phyloP scores from a whole-genome alignment of 2,113 vertebrate species.

The Microcebus jonahi region DNA sequence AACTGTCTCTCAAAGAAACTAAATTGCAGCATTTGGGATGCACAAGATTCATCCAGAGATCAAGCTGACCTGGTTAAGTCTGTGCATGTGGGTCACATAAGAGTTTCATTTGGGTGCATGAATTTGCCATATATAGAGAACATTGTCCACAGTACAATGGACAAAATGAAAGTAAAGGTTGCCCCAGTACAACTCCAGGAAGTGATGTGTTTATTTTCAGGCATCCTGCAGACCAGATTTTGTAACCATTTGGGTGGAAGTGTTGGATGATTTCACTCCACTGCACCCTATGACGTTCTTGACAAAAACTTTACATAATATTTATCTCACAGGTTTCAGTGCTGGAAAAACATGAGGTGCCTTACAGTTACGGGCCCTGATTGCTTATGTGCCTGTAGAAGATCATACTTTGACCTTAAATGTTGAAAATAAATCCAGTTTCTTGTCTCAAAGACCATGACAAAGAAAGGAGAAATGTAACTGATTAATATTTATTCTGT shows the following conservation, averaged over 20 bases:
- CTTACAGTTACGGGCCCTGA: not conserved
- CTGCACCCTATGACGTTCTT: not conserved
- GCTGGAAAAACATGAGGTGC: not conserved
- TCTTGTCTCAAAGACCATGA: not conserved
- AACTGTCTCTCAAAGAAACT: not conserved
- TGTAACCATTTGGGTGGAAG: not conserved
- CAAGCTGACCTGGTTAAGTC: not conserved
- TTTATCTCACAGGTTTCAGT: not conserved
- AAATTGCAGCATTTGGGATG: not conserved
- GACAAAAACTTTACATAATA: not conserved
- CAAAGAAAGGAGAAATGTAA: not conserved
- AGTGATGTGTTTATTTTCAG: not conserved
- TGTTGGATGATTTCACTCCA: not conserved
- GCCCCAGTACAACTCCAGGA: fast-evolving
- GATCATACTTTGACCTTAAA: not conserved
- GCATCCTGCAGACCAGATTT: not conserved
- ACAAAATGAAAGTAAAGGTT: not conserved
- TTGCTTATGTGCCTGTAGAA: not conserved
- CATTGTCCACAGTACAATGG: too few species aligned
- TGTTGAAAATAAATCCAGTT: not conserved
- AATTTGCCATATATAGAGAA: not conserved
- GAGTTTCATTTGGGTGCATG: not conserved
- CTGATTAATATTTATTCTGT: not conserved
- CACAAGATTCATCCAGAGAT: not conserved
- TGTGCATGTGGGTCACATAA: not conserved